Percentiles rank a stretch among this genome's conserved stretches.
These are phyloP conservation scores for Chroicocephalus ridibundus DNA, from an alignment of 2,113 vertebrate genomes.

Conservation along the genomic window DNA sequence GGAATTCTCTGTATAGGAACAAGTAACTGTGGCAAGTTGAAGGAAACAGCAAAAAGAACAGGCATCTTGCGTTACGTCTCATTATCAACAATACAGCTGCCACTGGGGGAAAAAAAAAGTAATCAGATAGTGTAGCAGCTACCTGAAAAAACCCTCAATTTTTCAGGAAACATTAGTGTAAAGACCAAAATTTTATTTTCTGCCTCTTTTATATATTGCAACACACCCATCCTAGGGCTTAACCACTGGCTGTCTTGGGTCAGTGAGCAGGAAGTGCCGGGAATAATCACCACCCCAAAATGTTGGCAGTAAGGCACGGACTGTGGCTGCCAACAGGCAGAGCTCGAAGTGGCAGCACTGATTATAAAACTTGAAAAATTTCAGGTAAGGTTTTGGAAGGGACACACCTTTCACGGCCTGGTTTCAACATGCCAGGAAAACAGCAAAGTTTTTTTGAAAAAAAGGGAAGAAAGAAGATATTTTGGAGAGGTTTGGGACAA, in stretches of 20 bases:
- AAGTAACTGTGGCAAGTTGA: background rate
- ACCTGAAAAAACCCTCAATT: background rate
- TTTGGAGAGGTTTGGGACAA: background rate
- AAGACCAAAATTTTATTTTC: background rate
- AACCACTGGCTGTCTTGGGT: background rate
- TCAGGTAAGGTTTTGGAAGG: background rate
- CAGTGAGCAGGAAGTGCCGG: background rate
- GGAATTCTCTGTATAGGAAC: background rate
- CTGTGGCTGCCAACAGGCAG: background rate
- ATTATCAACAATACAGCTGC: background rate
- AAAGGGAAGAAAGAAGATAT: background rate
- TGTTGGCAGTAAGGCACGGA: background rate
- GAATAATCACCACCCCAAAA: background rate
- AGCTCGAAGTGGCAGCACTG: background rate
- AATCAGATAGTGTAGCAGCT: background rate
- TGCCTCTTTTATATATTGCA: background rate
- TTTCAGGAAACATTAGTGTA: background rate
- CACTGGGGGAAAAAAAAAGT: too few species aligned
- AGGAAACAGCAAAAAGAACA: background rate
- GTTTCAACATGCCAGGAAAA: background rate
- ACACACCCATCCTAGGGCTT: background rate
- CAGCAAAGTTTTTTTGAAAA: background rate
- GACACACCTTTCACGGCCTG: background rate
- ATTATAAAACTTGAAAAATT: background rate
- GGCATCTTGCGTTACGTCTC: background rate